Base-by-base conservation (phyloP, 2,888 invertebrate species). In the Glyphotaelius pellucidus region DNA sequence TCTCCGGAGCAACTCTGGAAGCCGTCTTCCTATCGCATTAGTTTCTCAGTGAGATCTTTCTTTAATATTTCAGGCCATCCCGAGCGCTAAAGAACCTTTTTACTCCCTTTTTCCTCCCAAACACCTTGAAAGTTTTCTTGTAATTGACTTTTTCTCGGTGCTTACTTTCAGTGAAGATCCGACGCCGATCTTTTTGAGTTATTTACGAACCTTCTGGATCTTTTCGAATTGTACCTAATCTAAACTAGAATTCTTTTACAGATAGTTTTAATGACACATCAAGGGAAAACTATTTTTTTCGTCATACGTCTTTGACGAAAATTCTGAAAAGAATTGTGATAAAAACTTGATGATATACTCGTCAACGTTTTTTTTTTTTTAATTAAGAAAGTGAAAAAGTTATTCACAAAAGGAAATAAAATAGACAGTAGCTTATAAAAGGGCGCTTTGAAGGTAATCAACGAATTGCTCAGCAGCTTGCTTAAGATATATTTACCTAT, bases 61-160 rank as follows among this genome's bases (percentile, higher is more conserved):
- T 86, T 86, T 42, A 86, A 86, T 86, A 86, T 86, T 86, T 42
- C 30, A 86, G 86, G 47, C 42, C 25, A 42, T 86, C 42, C n/a
- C 11, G 38, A 86, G 86, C n/a, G n/a, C n/a, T 35, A 86, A 86
- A 67, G 67, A 67, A 67, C 67, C 67, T 67, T 67, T 67, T 67
- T 67, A 67, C 52, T 25, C 38, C 42, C n/a, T 85, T 86, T 86
- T 86, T 42, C 86, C 67, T 25, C n/a, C 7, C 67, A 67, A 67
- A 67, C 67, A 67, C 86, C 42, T 47, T 42, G 42, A 42, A 42
- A 42, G 32, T 42, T 25, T 86, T 86, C 42, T 86, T 86, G 47
- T 42, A 86, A 86, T 42, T 86, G 47, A 86, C 47, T 86, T 86
- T 85, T 42, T 86, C 86, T 30, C n/a, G 38, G 86, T 42, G 83